Conservation (phyloP, 1,140 invertebrate species). For the Probaryconus sp. region DNA sequence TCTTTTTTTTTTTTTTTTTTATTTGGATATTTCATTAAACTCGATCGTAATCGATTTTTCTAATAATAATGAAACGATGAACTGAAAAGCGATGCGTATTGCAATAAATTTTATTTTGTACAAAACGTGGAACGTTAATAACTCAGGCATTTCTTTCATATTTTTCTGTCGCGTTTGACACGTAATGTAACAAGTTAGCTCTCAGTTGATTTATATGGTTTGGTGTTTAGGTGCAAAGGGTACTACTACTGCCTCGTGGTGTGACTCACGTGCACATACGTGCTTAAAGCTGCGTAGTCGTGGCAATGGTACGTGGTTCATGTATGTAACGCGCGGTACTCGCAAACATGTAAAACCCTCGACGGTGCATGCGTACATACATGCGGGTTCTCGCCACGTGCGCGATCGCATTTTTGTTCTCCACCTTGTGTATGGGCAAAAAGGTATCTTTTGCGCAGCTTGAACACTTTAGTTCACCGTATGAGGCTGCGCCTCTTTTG, state of each 20-base stretch:
- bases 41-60: no score
- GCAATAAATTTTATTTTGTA: no score
- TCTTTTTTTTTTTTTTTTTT: no score
- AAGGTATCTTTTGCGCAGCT: constrained; percentile 39
- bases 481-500: constrained; percentile 41
- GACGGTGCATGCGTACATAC: constrained; percentile 70
- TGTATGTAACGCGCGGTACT: constrained; percentile 32
- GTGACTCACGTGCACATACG: constrained; percentile 73
- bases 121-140: neutral
- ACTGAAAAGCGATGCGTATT: no score
- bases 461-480: constrained; percentile 36
- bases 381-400: constrained; percentile 76
- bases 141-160: no score
- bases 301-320: constrained; percentile 51
- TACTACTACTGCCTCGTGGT: constrained; percentile 61
- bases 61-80: no score
- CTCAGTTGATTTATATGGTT: constrained; percentile 40
- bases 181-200: constrained; percentile 61
- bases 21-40: no score
- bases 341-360: constrained; percentile 52
- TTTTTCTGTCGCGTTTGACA: constrained; percentile 18
- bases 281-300: constrained; percentile 50
- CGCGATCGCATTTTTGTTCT: constrained; percentile 72
- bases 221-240: constrained; percentile 69
- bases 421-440: constrained; percentile 42